Evolutionary conservation across 2,113 vertebrate species (phyloP).

Genomic region (Otolemur garnettii): DNA sequence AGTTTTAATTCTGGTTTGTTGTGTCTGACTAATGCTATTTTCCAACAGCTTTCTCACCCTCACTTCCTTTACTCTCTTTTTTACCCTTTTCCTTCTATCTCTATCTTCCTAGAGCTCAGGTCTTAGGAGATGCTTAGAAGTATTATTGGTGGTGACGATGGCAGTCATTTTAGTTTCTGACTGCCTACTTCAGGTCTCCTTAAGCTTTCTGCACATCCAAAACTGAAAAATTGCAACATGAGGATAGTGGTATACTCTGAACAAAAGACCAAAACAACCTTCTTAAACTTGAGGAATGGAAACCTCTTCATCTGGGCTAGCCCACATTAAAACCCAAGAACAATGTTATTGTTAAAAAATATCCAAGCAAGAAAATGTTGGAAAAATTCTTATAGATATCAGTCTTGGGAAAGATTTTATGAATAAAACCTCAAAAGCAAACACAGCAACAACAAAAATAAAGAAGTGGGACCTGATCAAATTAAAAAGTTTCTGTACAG

Average conservation of each 20-base stretch:
- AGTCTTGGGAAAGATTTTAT: too few species aligned
- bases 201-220: not conserved
- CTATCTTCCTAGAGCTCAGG: not conserved
- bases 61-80: not conserved
- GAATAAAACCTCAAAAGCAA: too few species aligned
- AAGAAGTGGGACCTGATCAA: too few species aligned
- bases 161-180: not conserved
- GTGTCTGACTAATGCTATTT: not conserved
- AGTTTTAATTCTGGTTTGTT: not conserved
- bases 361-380: not conserved
- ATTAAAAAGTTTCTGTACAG: too few species aligned
- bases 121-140: not conserved
- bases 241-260: not conserved
- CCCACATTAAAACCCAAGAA: not conserved
- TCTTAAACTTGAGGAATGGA: not conserved
- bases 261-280: not conserved
- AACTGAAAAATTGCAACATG: not conserved
- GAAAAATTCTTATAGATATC: too few species aligned
- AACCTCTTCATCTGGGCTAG: not conserved
- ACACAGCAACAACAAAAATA: too few species aligned
- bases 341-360: not conserved
- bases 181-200: not conserved
- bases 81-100: not conserved
- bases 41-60: not conserved
- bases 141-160: not conserved